Evolutionary conservation across 2,113 vertebrate species (phyloP).

Genomic region (Clarias gariepinus): DNA sequence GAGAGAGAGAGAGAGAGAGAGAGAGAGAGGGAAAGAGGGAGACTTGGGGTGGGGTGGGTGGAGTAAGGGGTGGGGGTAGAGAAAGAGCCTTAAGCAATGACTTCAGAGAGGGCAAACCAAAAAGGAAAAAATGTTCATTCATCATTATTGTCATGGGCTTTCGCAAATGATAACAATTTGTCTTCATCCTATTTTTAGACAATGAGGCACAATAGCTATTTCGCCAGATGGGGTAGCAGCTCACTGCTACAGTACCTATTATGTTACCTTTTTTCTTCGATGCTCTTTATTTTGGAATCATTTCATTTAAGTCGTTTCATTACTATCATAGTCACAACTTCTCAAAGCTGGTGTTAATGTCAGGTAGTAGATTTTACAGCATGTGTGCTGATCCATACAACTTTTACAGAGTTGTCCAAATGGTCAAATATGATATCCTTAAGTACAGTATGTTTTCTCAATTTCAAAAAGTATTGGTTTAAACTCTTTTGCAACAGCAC

Average conservation of each 20-base stretch:
- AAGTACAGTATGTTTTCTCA: not conserved
- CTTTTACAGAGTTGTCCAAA: not conserved
- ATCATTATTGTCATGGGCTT: constrained; percentile 99
- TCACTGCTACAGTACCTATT: constrained; percentile 79
- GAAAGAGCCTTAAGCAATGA: constrained; percentile 98
- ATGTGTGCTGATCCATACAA: not conserved
- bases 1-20: constrained; percentile 32
- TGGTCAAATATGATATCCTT: not conserved
- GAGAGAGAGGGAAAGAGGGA: constrained; percentile 39
- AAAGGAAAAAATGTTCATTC: constrained; percentile 94
- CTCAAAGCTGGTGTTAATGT: constrained; percentile 4
- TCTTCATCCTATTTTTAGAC: constrained; percentile 99
- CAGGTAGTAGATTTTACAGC: constrained; percentile 4
- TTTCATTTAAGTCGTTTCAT: constrained; percentile 76
- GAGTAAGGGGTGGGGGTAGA: constrained; percentile 48
- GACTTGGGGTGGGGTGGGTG: constrained; percentile 31
- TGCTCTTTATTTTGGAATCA: constrained; percentile 69
- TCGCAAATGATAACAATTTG: constrained; percentile 99
- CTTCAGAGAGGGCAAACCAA: constrained; percentile 90
- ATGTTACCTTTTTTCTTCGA: constrained; percentile 73
- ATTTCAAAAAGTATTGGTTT: not conserved
- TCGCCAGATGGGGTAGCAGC: constrained; percentile 95
- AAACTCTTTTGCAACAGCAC: not conserved
- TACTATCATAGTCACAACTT: constrained; percentile 63
- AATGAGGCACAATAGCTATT: constrained; percentile 98